These are phyloP conservation scores for Drosophila fuyamai DNA, from an alignment of 1,140 invertebrate species.

Conservation along the genomic window DNA sequence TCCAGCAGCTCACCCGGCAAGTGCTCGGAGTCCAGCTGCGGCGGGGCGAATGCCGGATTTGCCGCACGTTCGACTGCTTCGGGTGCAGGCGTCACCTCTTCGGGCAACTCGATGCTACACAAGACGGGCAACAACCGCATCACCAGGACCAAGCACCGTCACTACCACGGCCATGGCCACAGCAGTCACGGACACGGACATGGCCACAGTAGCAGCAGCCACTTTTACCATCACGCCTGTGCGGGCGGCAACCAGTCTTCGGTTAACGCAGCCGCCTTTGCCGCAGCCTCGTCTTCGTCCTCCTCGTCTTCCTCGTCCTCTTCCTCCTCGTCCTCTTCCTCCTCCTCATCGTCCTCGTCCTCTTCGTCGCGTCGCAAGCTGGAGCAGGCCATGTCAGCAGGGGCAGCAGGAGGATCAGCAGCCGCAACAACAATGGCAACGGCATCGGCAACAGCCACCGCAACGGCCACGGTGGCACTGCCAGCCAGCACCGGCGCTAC, in stretches of 20 bases:
- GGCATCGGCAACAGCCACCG: slow-evolving; percentile 11
- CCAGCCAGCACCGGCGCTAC: slow-evolving; percentile 15
- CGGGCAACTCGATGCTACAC: slow-evolving; percentile 58
- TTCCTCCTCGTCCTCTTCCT: not conserved
- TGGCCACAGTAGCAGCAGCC: slow-evolving; percentile 3
- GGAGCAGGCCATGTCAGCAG: slow-evolving; percentile 15
- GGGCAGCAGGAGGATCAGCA: not conserved
- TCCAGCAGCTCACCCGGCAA: slow-evolving; percentile 8
- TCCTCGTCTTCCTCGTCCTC: slow-evolving; percentile 6
- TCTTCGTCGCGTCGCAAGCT: slow-evolving; percentile 31
- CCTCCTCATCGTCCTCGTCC: not conserved
- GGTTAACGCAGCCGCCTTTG: slow-evolving; percentile 1
- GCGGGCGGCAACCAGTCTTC: slow-evolving; percentile 18
- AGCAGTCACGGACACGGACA: slow-evolving; percentile 8
- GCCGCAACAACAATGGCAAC: slow-evolving; percentile 7
- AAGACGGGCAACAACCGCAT: slow-evolving; percentile 79
- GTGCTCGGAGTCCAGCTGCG: slow-evolving; percentile 35
- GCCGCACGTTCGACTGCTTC: slow-evolving; percentile 20
- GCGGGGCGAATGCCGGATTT: slow-evolving; percentile 18
- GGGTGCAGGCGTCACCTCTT: slow-evolving; percentile 23
- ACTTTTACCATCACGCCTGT: slow-evolving; percentile 22
- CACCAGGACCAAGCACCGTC: slow-evolving; percentile 69
- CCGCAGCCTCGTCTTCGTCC: slow-evolving; percentile 4
- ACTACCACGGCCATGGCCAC: slow-evolving; percentile 75
- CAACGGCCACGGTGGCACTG: slow-evolving; percentile 1